Evolutionary conservation across 2,888 invertebrate genomes (phyloP), one percentile per base, ranked within the genome.

Genomic region (Drosophila siamana): DNA sequence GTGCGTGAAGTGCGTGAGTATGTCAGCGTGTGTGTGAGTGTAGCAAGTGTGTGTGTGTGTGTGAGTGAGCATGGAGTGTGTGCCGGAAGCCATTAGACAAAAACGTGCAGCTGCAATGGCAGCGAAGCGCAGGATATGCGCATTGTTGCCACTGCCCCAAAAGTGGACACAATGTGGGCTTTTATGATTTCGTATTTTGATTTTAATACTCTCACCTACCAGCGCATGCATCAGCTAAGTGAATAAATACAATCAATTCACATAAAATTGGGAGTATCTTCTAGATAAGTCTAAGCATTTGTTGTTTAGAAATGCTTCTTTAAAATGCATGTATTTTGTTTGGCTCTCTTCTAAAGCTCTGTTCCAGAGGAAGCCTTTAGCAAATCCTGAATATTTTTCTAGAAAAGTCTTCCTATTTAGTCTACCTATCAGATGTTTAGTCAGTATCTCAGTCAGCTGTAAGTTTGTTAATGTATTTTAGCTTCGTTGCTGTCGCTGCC

Each of bases 61-160:
- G 51, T 52, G 69, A 2, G 15, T 51, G 26, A 38, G 24, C 36
- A 22, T 50, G 15, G 50, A 64, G 78, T 56, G 56, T 56, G 56
- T 56, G 81, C 86, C 88, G 85, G 88, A 85, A 86, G 69, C 88
- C 84, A 88, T 88, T 88, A 86, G 85, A 86, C 81, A 83, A 85
- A 86, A 83, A 83, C 80, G 80, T 78, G 80, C 83, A 83, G 80
- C 61, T 78, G 74, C 74, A 80, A 61, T 65, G 48, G 51, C 54
- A 59, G 57, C 69, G 64, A 55, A 47, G 52, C 51, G 33, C 74
- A 80, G 88, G 86, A 86, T 76, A 78, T 87, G 75, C 83, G 88
- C 84, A 82, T 85, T 87, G 84, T 82, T 84, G 88, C 80, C 69
- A 56, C 74, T 76, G 76, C 63, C 65, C 86, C 83, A 64, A 87